phyloP scores from a whole-genome alignment of 2,797 vertebrate species.

The Pseudopleuronectes americanus region DNA sequence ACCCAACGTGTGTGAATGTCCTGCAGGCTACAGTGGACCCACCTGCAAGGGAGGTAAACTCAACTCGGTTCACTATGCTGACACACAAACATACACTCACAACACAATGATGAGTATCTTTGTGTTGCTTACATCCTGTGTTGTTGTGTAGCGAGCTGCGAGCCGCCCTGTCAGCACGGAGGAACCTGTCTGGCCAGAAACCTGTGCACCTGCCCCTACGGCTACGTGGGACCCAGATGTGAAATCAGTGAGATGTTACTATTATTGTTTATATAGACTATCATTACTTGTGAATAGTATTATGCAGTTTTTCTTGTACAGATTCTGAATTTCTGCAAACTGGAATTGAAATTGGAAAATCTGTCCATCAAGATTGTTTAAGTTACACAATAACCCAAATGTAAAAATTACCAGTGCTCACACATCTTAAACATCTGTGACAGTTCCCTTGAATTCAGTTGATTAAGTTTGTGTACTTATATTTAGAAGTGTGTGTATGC shows the following conservation, averaged over 20 bases:
- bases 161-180: constrained; percentile 88
- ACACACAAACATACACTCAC: background rate
- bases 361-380: too few relatives aligned
- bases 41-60: constrained; percentile 89
- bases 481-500: background rate
- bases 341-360: too few relatives aligned
- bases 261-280: background rate
- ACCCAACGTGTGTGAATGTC: constrained; percentile 88
- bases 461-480: too few relatives aligned
- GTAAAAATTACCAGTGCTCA: too few relatives aligned
- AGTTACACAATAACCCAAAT: too few relatives aligned
- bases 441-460: too few relatives aligned
- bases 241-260: constrained; percentile 87
- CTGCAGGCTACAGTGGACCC: constrained; percentile 83
- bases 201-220: constrained; percentile 91
- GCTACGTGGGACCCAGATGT: constrained; percentile 92
- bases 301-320: too few relatives aligned
- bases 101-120: constrained; percentile 4
- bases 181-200: constrained; percentile 89
- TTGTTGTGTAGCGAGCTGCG: constrained; percentile 83
- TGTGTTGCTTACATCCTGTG: constrained; percentile 14
- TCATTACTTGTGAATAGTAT: too few relatives aligned
- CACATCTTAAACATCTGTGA: too few relatives aligned
- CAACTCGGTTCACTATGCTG: background rate
- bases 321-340: too few relatives aligned